A percentile compares a stretch with the other conserved stretches of the same genome.
phyloP scores from a whole-genome alignment of 2,113 vertebrate genomes.

The Etheostoma spectabile region DNA sequence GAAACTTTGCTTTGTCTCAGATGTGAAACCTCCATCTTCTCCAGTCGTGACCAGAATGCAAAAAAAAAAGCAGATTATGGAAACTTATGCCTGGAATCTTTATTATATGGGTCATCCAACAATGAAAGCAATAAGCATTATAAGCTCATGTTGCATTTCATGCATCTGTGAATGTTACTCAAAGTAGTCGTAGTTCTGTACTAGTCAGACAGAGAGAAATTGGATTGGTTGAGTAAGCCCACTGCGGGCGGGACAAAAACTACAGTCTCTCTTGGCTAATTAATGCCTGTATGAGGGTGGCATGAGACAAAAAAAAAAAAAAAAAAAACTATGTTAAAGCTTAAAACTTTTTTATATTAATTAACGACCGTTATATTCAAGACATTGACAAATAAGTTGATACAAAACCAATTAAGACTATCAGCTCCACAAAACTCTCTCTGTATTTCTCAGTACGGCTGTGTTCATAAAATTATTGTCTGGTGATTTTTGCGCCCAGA shows the following conservation, averaged over 20 bases:
- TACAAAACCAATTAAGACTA: no score
- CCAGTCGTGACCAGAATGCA: constrained; percentile 20
- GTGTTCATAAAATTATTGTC: no score
- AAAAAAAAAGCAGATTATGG: constrained; percentile 12
- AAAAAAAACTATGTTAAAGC: not conserved
- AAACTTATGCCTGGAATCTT: constrained; percentile 5
- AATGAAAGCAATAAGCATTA: not conserved
- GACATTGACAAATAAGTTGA: no score
- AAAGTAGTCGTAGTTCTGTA: not conserved
- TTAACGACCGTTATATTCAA: no score
- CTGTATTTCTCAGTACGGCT: no score
- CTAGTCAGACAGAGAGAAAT: not conserved
- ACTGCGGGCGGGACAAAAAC: not conserved
- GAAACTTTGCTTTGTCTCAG: constrained; percentile 46
- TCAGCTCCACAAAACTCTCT: no score
- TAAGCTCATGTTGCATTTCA: not conserved
- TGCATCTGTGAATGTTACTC: not conserved
- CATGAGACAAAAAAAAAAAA: not conserved
- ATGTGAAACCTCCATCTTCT: constrained; percentile 20
- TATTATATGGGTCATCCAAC: not conserved
- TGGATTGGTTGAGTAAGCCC: not conserved
- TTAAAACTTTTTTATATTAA: no score
- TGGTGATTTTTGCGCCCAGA: no score
- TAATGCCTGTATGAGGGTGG: not conserved
- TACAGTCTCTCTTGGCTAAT: not conserved